Evolutionary conservation across 2,797 vertebrate species (phyloP), one percentile per base, ranked within the genome.

Genomic region (Molothrus aeneus): DNA sequence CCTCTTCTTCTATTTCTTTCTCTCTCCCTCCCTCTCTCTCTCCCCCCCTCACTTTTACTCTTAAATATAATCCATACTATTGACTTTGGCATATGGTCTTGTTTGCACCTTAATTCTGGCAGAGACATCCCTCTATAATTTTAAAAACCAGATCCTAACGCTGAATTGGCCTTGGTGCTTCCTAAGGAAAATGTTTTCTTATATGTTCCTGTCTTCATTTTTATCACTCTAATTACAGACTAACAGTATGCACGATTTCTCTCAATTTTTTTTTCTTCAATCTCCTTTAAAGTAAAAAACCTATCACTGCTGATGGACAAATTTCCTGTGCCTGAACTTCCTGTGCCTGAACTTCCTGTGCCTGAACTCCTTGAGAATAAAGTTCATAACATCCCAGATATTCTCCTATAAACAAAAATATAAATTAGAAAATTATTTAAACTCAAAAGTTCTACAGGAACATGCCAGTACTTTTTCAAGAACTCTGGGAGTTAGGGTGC

Each of bases 221-320:
- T 80, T 83, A 24, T 43, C 17, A 18, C 80, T 72, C 51, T 65
- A 8, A 54, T 86, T 61, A 53, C 11, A 66, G 24, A 80, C 3
- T 86, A 72, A 80, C 28, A 17, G 7, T n/a, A 34, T 0, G 1
- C 17, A 53, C 0, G 0, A 29, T 65, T 92, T 50, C 24, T 61
- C 36, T 50, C 20, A 10, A 32, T 54, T 54, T 12, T 66, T 13
- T 86, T 88, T 75, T n/a, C 16, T 45, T 79, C 28, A 71, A 43
- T 66, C 8, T 48, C 4, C 7, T 69, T 73, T 86, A 22, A 59
- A 64, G 9, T 31, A 32, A 32, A 29, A 60, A 78, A 26, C 2
- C 13, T 59, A 10, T 26, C 3, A 10, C 3, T 43, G 8, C 17
- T 59, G 31, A 19, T 7, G 54, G 86, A 29, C 5, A 78, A 59